Evolutionary conservation across 2,113 vertebrate genomes (phyloP), one percentile per base, ranked within the genome.

Genomic region (Xiphophorus maculatus): DNA sequence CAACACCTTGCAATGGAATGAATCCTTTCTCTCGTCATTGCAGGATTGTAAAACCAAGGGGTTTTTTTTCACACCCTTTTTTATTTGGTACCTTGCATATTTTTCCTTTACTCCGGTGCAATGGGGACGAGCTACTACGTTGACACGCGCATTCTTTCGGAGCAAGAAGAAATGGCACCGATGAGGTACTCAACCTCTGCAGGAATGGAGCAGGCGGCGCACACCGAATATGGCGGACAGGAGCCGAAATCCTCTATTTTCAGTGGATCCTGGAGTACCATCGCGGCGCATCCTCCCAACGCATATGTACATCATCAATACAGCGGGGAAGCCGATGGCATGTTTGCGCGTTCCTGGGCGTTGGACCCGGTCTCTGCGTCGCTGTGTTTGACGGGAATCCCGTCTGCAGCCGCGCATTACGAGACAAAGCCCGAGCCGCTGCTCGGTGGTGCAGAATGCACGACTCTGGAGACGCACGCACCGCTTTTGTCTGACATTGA

Each of bases 341-440:
- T 97, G 96, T 97, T 97, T 93, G 95, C 96, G 95, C 97, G 97
- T 88, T 96, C 97, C 90, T 99, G 97, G 98, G 83, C 93, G 68
- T 92, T 98, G 87, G 97, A 98, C 84, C 96, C 97, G 77, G 90
- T 97, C 82, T 94, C 97, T 73, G 96, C 96, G 81, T 96, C 97
- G 81, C 90, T 99, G 92, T 96, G 97, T 89, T 96, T 98, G 93
- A 95, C 97, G 84, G 97, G 96, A 95, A 96, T 98, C 93, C 94
- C 97, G 73, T 95, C 97, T 48, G 83, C 91, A 87, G 89, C 95
- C 92, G 95, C 96, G 94, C 96, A 97, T 85, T 97, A 98, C 73
- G 97, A 96, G 90, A 96, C 98, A 88, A 99, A 99, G 95, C 96
- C 96, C 73, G 97, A 99, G 93, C 97, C 97, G 62, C 93, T 96